phyloP scores from a whole-genome alignment of 2,113 vertebrate species.

The Lethenteron camtschaticum region DNA sequence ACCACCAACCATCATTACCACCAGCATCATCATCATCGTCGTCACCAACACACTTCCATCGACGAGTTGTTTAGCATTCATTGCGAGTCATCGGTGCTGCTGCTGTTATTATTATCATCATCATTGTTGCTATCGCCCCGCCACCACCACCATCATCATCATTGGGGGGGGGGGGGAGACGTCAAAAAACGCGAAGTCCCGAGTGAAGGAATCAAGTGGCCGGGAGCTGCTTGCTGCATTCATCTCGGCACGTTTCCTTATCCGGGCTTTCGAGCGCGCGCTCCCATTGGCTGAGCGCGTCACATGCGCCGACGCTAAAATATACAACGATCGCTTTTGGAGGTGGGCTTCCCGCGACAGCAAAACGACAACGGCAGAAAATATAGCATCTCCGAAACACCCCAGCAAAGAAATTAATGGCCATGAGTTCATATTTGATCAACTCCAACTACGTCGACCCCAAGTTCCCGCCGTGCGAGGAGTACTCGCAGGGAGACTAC shows the following conservation, averaged over 20 bases:
- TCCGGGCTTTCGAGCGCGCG: constrained; percentile 30
- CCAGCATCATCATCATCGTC: no score
- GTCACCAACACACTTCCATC: no score
- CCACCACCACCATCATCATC: no score
- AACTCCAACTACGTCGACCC: constrained; percentile 98
- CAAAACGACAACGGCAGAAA: constrained; percentile 99
- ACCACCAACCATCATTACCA: no score
- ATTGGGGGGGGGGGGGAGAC: no score
- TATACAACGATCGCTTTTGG: not conserved
- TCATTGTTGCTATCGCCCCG: no score
- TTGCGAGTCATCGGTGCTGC: no score
- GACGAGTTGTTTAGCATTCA: no score
- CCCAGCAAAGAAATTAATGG: constrained; percentile 97
- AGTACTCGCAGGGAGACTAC: constrained; percentile 60
- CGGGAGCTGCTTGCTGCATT: constrained; percentile 11
- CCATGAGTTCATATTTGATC: constrained; percentile 99
- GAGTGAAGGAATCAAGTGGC: no score
- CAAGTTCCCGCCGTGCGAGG: constrained; percentile 89
- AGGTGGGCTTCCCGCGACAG: constrained; percentile 50
- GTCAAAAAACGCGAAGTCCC: no score
- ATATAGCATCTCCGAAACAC: constrained; percentile 73
- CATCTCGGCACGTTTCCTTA: constrained; percentile 35
- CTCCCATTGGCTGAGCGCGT: constrained; percentile 21
- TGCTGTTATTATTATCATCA: no score
- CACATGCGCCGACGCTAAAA: constrained; percentile 22